phyloP scores from a whole-genome alignment of 1,140 invertebrate genomes.

The Pogonomyrmex barbatus region DNA sequence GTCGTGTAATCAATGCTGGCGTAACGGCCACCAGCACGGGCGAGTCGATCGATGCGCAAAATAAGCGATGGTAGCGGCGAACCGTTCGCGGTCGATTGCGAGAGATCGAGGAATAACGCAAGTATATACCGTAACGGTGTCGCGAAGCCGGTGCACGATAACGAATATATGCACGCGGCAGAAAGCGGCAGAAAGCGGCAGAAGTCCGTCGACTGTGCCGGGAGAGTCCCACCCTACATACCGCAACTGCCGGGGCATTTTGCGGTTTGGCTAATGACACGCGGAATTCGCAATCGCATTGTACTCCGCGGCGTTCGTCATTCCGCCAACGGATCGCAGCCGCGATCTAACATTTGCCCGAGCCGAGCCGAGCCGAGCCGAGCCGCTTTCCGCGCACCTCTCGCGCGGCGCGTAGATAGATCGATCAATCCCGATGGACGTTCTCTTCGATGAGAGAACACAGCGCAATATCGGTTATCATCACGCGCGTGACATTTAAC shows the following conservation, averaged over 20 bases:
- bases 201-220: neutral
- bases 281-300: conserved; percentile 63
- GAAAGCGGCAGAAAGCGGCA: conserved; percentile 43
- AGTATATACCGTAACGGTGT: conserved; percentile 46
- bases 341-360: conserved; percentile 33
- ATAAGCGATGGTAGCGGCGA: conserved; percentile 22
- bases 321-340: neutral
- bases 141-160: conserved; percentile 60
- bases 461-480: conserved; percentile 43
- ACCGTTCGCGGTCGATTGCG: neutral
- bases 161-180: conserved; percentile 50
- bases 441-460: conserved; percentile 22
- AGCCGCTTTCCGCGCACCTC: neutral
- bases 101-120: conserved; percentile 51
- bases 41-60: conserved; percentile 64
- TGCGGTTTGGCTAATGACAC: conserved; percentile 60
- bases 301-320: conserved; percentile 16
- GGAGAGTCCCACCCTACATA: conserved; percentile 38
- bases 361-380: neutral
- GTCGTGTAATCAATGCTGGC: conserved; percentile 62
- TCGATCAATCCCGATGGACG: conserved; percentile 34
- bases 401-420: conserved; percentile 28
- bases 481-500: conserved; percentile 54
- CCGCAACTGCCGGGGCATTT: conserved; percentile 24
- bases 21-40: conserved; percentile 11